Percentiles rank a stretch among this genome's conserved stretches.
phyloP scores from a whole-genome alignment of 2,888 invertebrate genomes.

The Eudemis profundana region DNA sequence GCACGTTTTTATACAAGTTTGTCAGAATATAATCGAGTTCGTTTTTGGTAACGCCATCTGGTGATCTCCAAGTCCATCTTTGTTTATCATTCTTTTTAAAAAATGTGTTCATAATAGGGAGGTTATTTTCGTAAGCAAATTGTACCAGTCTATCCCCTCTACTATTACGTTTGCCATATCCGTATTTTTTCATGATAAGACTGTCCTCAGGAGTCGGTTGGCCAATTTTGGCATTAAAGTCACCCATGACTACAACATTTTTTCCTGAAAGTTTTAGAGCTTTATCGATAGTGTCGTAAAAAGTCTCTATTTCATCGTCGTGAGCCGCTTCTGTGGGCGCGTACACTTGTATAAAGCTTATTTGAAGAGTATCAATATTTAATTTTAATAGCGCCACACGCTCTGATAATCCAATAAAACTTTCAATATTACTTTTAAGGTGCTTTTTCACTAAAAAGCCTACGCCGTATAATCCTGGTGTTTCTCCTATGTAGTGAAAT shows the following conservation, averaged over 20 bases:
- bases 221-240: too few species aligned
- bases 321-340: background rate
- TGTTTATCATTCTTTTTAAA: background rate
- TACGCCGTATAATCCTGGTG: background rate
- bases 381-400: background rate
- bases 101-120: background rate
- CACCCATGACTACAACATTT: background rate
- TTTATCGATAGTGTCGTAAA: too few species aligned
- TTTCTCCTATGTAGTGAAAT: constrained; percentile 24
- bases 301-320: background rate
- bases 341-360: background rate
- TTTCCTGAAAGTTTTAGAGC: background rate
- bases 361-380: background rate
- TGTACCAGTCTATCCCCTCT: background rate
- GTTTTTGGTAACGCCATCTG: background rate
- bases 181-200: background rate
- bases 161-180: background rate
- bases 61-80: background rate
- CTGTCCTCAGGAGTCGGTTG: background rate
- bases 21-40: background rate
- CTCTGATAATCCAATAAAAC: background rate
- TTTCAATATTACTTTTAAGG: background rate
- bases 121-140: background rate
- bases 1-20: background rate
- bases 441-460: too few species aligned